A percentile compares a stretch with the other conserved stretches of the same genome.
Evolutionary conservation across 2,888 invertebrate species (phyloP).

Genomic region (Nymphalis polychloros): DNA sequence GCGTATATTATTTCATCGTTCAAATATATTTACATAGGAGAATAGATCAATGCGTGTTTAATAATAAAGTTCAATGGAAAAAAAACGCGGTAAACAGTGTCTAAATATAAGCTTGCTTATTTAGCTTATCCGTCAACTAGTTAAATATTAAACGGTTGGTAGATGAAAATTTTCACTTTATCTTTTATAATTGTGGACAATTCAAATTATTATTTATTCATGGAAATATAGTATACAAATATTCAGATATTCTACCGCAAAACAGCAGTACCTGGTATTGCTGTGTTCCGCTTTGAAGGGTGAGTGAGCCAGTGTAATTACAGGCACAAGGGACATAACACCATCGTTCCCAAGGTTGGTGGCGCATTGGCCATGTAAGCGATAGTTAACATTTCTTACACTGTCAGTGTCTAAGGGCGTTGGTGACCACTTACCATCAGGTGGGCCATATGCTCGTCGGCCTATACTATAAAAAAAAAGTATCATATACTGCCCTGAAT

Average conservation of each 20-base stretch:
- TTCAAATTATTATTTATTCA: neutral
- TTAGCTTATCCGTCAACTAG: slow-evolving; percentile 25
- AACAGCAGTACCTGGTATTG: too few species aligned
- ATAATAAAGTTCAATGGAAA: slow-evolving; percentile 13
- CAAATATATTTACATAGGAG: slow-evolving; percentile 8
- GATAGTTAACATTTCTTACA: too few species aligned
- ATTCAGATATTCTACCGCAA: too few species aligned
- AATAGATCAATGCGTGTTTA: slow-evolving; percentile 9
- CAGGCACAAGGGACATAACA: too few species aligned
- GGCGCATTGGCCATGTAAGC: too few species aligned
- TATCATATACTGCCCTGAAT: neutral
- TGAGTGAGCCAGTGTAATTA: too few species aligned
- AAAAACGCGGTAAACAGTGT: slow-evolving; percentile 36
- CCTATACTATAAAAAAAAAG: too few species aligned
- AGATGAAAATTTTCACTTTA: slow-evolving; percentile 5
- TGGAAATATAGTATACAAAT: slow-evolving; percentile 1
- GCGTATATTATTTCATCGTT: slow-evolving; percentile 13
- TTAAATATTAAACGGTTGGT: slow-evolving; percentile 4
- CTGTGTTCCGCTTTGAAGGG: too few species aligned
- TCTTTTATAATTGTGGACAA: neutral
- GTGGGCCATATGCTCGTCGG: too few species aligned
- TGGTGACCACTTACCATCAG: too few species aligned
- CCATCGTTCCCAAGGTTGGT: too few species aligned
- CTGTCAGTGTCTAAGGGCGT: too few species aligned
- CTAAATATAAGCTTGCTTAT: slow-evolving; percentile 32